Percentiles rank a stretch among this genome's conserved stretches.
Evolutionary conservation across 2,797 vertebrate genomes (phyloP).

Genomic region (Gastrophryne carolinensis): DNA sequence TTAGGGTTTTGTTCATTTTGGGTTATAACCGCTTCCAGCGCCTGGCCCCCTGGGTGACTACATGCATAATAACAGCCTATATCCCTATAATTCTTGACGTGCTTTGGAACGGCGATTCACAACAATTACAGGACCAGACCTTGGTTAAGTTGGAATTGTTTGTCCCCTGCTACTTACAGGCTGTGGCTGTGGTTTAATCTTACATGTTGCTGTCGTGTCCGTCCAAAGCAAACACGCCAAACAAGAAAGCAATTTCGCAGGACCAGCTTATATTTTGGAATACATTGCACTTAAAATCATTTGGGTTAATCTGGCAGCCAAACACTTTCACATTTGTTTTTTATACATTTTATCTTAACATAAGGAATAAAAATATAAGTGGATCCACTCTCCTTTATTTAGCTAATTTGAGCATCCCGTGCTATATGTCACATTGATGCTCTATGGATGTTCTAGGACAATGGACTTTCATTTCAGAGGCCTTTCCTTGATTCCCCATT

Average conservation of each 20-base stretch:
- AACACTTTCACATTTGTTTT: neutral
- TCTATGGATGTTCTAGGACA: too few relatives aligned
- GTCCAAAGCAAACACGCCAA: conserved; percentile 76
- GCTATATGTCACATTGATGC: too few relatives aligned
- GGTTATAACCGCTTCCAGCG: conserved; percentile 43
- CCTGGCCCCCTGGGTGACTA: conserved; percentile 15
- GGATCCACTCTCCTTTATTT: too few relatives aligned
- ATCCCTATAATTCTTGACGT: conserved; percentile 21
- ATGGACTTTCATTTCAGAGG: too few relatives aligned
- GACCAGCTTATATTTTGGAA: conserved; percentile 71
- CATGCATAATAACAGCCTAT: conserved; percentile 29
- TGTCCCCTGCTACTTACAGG: conserved; percentile 19
- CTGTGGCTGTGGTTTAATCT: conserved; percentile 63
- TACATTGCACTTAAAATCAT: conserved; percentile 50
- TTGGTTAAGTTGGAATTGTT: conserved; percentile 30
- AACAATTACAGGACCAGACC: conserved; percentile 43
- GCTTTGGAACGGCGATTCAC: conserved; percentile 31
- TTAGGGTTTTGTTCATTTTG: conserved; percentile 14
- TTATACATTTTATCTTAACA: neutral
- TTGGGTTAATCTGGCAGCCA: neutral
- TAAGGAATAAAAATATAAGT: too few relatives aligned
- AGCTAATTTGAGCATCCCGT: too few relatives aligned
- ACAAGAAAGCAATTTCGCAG: conserved; percentile 68
- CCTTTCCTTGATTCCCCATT: too few relatives aligned
- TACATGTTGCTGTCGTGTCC: conserved; percentile 58